Conservation (phyloP, 2,888 invertebrate species). For the Leucophenga montana region DNA sequence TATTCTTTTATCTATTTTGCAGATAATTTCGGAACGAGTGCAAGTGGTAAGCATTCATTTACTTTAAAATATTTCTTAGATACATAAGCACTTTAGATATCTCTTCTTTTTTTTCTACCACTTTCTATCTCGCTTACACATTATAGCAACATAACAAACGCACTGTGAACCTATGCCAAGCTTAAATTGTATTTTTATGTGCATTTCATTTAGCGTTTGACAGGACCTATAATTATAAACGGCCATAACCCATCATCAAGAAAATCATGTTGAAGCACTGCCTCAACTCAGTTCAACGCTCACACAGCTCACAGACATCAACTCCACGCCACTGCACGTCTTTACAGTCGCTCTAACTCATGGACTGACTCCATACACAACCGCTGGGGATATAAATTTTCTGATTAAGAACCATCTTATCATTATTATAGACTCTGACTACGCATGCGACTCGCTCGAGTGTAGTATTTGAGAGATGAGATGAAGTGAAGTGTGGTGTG, state of each 20-base stretch:
- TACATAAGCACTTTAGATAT: not conserved
- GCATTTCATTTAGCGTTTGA: conserved; percentile 69
- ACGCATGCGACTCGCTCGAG: conserved; percentile 54
- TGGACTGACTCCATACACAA: conserved; percentile 41
- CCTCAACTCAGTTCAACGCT: not conserved
- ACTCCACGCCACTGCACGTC: conserved; percentile 19
- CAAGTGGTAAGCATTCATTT: conserved; percentile 64
- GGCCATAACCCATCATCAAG: conserved; percentile 71
- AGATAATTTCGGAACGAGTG: conserved; percentile 71
- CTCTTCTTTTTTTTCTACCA: not conserved
- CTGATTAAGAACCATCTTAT: conserved; percentile 73
- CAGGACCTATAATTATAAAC: conserved; percentile 72
- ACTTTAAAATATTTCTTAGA: not conserved
- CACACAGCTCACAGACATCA: no score
- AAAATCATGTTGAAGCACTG: conserved; percentile 22
- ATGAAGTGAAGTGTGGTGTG: not conserved
- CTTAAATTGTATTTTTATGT: conserved; percentile 60
- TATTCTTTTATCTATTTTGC: conserved; percentile 49
- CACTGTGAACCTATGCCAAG: no score
- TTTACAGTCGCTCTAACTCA: no score
- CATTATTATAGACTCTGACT: conserved; percentile 66
- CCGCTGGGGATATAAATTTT: conserved; percentile 71
- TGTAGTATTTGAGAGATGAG: not conserved
- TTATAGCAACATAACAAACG: no score
- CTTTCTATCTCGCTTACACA: no score